Base-by-base conservation (phyloP, 1,140 invertebrate genomes). In the Papilio aristodemus region DNA sequence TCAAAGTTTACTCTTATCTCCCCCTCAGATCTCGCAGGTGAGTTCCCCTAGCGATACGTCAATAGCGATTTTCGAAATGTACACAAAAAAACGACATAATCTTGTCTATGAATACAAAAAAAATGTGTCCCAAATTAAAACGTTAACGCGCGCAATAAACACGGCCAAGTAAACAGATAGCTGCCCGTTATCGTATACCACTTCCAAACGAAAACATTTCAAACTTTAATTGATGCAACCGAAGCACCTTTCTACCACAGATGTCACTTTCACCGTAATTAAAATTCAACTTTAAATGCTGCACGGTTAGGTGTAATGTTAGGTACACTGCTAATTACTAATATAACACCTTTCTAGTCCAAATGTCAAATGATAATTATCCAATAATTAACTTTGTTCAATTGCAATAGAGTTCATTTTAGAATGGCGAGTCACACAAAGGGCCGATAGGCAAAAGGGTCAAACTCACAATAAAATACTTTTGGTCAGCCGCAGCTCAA, bases 401-500 rank as follows among this genome's bases (percentile, higher is more conserved):
- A 0, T 32, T 22, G 22, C 11, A n/a, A 68, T 36, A 73, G 36
- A 63, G 67, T 71, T 39, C 19, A 64, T 63, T 68, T 68, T 69
- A 8, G 39, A 17, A 41, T 67, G 32, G 25, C 19, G 9, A 3
- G 46, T 64, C 50, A 69, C 60, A 72, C 54, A 75, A 70, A 72
- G 54, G 71, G 68, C 66, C 70, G 50, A 25, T 22, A 32, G 60
- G 27, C 71, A 72, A 88, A 88, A 87, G 84, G 85, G 83, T 79
- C 73, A 73, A 81, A 81, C 75, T 72, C 76, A 89, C 85, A 89
- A 89, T 90, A 86, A 84, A 89, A 87, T 89, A 87, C 81, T 88
- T 87, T 83, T 69, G 88, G 86, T 88, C 69, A 84, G 75, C 88
- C 88, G 73, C 88, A 88, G 83, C 81, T 89, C 88, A 86, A 90